Evolutionary conservation across 2,113 vertebrate species (phyloP).

Genomic region (Nematolebias whitei): DNA sequence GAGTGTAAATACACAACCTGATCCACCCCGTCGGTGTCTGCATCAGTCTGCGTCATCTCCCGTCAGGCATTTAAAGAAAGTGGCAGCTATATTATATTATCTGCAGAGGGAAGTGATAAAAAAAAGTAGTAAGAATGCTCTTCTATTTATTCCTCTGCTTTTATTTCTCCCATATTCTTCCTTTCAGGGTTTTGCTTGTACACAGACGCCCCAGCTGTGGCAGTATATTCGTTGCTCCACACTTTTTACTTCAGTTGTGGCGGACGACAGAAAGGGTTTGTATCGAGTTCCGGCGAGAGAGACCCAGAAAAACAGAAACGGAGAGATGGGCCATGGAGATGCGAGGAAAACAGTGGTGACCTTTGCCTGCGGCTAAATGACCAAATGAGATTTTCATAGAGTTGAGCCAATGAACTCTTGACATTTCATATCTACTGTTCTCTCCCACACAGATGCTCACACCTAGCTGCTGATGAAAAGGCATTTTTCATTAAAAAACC

Average conservation of each 20-base stretch:
- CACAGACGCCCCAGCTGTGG: constrained; percentile 54
- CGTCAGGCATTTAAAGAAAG: constrained; percentile 28
- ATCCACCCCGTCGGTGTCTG: constrained; percentile 33
- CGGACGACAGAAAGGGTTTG: constrained; percentile 63
- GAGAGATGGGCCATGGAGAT: constrained; percentile 17
- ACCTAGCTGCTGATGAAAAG: background rate
- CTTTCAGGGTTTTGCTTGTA: constrained; percentile 28
- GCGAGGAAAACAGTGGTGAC: constrained; percentile 51
- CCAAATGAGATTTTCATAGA: constrained; percentile 58
- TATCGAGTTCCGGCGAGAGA: constrained; percentile 42
- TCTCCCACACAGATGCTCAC: constrained; percentile 2
- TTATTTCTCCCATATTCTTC: constrained; percentile 10
- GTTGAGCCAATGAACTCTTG: constrained; percentile 49
- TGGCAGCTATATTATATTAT: constrained; percentile 46
- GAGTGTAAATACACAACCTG: constrained; percentile 54
- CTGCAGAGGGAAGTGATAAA: constrained; percentile 31
- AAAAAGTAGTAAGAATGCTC: constrained; percentile 40
- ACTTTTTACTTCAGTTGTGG: constrained; percentile 49
- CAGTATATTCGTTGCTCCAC: constrained; percentile 49
- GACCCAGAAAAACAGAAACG: background rate
- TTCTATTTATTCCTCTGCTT: constrained; percentile 26
- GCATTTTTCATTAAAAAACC: no score
- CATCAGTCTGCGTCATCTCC: constrained; percentile 28
- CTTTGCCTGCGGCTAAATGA: constrained; percentile 62
- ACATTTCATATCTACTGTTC: constrained; percentile 38